phyloP scores from a whole-genome alignment of 2,113 vertebrate species.

The Poecile atricapillus region DNA sequence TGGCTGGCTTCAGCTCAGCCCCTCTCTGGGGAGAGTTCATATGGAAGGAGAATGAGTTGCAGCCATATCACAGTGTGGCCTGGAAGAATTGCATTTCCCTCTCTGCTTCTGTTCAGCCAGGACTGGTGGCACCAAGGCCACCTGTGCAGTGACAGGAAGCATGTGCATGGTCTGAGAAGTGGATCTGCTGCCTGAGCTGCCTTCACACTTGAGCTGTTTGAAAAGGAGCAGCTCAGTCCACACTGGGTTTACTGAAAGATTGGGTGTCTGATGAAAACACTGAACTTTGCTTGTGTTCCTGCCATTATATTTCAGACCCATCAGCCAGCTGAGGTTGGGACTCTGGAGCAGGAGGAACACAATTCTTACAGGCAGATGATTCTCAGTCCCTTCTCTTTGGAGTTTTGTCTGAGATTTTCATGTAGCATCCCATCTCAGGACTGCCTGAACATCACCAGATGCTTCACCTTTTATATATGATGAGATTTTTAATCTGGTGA shows the following conservation, averaged over 20 bases:
- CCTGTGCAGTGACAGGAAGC: background rate
- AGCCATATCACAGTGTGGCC: background rate
- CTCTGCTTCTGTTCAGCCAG: conserved; percentile 32
- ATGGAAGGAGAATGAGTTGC: background rate
- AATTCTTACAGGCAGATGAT: background rate
- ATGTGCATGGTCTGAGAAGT: background rate
- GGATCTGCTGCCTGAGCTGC: conserved; percentile 28
- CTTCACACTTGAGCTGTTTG: conserved; percentile 13
- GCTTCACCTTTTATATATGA: background rate
- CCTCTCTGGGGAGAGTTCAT: background rate
- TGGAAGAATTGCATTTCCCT: background rate
- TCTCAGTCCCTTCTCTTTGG: background rate
- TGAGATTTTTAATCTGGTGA: conserved; percentile 30
- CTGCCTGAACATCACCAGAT: background rate
- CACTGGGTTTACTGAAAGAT: conserved; percentile 7
- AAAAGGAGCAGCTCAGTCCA: conserved; percentile 17
- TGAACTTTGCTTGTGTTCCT: background rate
- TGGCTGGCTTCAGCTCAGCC: background rate
- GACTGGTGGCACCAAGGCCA: conserved; percentile 12
- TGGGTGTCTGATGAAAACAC: background rate
- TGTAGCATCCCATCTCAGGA: background rate
- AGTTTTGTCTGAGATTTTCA: background rate
- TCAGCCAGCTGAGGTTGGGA: background rate
- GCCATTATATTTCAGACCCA: background rate
- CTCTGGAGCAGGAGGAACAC: background rate